phyloP scores from a whole-genome alignment of 1,140 invertebrate species.

The Caenorhabditis remanei region DNA sequence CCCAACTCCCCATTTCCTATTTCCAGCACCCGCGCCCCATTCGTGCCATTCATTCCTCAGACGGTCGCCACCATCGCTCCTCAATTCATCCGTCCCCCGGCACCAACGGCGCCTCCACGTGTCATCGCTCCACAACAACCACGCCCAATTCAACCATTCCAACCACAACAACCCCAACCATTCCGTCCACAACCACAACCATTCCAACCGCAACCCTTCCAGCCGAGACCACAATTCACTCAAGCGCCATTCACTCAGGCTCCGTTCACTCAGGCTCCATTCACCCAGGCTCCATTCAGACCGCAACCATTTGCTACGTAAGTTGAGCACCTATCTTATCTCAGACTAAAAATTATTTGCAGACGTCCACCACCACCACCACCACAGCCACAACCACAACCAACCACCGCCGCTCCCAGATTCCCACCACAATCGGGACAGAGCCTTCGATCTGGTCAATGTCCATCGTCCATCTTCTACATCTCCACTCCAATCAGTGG shows the following conservation, averaged over 20 bases:
- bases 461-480: conserved; percentile 81
- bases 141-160: conserved; percentile 58
- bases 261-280: conserved; percentile 53
- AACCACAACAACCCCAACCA: conserved; percentile 60
- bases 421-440: conserved; percentile 70
- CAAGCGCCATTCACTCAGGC: conserved; percentile 58
- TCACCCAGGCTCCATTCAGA: conserved; percentile 60
- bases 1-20: background rate
- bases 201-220: conserved; percentile 59
- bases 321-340: background rate
- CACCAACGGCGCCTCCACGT: conserved; percentile 44
- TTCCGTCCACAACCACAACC: conserved; percentile 48
- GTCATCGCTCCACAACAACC: conserved; percentile 62
- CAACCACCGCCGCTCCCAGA: conserved; percentile 62
- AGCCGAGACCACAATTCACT: conserved; percentile 61
- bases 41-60: conserved; percentile 30
- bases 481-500: conserved; percentile 79
- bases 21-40: conserved; percentile 14
- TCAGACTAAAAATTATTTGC: conserved; percentile 19
- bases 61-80: conserved; percentile 62
- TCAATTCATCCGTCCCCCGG: conserved; percentile 59
- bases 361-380: conserved; percentile 65
- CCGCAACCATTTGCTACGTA: conserved; percentile 61
- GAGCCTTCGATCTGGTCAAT: conserved; percentile 63
- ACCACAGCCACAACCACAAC: conserved; percentile 55